phyloP scores from a whole-genome alignment of 2,797 vertebrate genomes.

The Xenops minutus region DNA sequence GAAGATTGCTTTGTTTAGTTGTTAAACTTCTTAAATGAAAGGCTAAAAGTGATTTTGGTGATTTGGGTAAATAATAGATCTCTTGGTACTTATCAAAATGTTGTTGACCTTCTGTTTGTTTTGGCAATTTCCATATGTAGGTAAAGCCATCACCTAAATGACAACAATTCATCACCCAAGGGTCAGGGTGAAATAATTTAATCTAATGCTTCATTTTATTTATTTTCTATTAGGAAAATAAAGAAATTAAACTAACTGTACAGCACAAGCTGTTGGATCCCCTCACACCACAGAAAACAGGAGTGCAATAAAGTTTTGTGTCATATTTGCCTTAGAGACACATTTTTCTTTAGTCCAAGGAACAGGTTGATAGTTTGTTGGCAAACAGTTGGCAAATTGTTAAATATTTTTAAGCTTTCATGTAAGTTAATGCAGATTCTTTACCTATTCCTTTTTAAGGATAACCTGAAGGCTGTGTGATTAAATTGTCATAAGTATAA shows the following conservation, averaged over 20 bases:
- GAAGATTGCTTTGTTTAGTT: background rate
- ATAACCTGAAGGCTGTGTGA: background rate
- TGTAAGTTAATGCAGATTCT: background rate
- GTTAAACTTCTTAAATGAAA: background rate
- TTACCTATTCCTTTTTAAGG: background rate
- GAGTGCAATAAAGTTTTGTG: background rate
- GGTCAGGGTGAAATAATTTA: background rate
- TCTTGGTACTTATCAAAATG: background rate
- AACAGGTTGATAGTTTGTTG: background rate
- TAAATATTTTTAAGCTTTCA: background rate
- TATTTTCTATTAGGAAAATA: background rate
- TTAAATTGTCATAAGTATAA: background rate
- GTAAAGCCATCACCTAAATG: background rate
- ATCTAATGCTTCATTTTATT: background rate
- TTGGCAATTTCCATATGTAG: background rate
- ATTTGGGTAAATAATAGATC: background rate
- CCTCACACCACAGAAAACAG: background rate
- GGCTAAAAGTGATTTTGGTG: background rate
- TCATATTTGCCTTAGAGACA: background rate
- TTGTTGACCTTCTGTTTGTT: background rate
- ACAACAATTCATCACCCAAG: accelerated
- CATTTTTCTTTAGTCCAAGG: background rate
- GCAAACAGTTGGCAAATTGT: accelerated
- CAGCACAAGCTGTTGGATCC: background rate
- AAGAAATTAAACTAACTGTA: background rate